Conservation (phyloP, 2,888 invertebrate genomes). For the Plebejus argus region DNA sequence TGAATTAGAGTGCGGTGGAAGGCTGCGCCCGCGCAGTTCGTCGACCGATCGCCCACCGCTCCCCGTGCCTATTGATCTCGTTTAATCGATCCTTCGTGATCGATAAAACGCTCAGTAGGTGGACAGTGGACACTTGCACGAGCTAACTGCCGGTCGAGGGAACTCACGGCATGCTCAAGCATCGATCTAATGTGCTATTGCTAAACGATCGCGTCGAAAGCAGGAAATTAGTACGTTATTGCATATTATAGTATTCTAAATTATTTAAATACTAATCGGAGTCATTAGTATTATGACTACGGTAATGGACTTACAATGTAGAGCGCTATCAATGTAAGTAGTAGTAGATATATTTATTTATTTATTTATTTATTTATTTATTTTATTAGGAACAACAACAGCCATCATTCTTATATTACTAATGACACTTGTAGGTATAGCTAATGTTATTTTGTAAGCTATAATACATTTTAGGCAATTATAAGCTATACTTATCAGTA, state of each 20-base stretch:
- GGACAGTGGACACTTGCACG: conserved; percentile 51
- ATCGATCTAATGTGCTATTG: background rate
- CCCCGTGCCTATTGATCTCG: conserved; percentile 65
- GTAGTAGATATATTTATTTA: too few species aligned
- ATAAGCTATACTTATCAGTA: too few species aligned
- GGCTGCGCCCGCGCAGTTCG: conserved; percentile 78
- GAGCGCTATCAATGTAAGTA: background rate
- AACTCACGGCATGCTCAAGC: conserved; percentile 3
- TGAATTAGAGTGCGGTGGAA: conserved; percentile 73
- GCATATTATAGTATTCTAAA: background rate
- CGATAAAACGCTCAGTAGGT: conserved; percentile 69
- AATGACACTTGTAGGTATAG: too few species aligned
- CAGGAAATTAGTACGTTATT: background rate
- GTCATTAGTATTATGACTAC: background rate
- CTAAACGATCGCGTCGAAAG: background rate
- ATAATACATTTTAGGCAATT: too few species aligned
- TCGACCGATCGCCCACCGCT: conserved; percentile 77
- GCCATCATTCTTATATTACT: too few species aligned
- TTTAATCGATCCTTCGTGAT: conserved; percentile 75
- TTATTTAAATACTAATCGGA: background rate
- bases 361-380: too few species aligned
- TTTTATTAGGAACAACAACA: too few species aligned
- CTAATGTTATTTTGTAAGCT: too few species aligned
- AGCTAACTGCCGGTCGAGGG: background rate
- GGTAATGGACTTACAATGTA: background rate